Evolutionary conservation across 2,888 invertebrate species (phyloP), one percentile per base, ranked within the genome.

Genomic region (Lomographa bimaculata): DNA sequence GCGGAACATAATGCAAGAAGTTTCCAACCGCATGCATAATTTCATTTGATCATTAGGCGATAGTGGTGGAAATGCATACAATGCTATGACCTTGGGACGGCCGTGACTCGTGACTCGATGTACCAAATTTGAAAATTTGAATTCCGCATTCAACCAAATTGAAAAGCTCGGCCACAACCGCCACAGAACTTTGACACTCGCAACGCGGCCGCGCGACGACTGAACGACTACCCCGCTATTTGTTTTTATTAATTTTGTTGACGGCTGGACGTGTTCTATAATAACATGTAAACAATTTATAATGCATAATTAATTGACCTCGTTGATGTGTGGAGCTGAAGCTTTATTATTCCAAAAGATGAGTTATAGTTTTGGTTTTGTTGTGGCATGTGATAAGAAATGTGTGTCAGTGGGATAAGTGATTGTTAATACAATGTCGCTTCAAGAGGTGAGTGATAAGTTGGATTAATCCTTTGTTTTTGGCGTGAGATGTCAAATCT

Each of bases 391-490:
- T 72, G 81, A 79, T 80, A 79, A 73, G 46, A 29, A 64, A 76
- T 69, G 69, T 77, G 79, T 79, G 78, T 76, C 71, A 70, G 51
- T 54, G 60, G 61, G 65, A 53, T 53, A 50, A 49, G 70, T 75
- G 67, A 79, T 71, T 68, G 46, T 60, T 19, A 40, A 24, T 42
- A 69, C 64, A 38, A 85, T 87, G 87, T 87, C 87, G 59, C 72
- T 87, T 43, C 77, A 79, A 58, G 84, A 87, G 87, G 87, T 87
- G 55, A 82, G 84, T 35, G 41, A 43, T 55, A 37, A 39, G 14
- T 11, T 25, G 40, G 42, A 56, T 45, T 51, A 41, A 54, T 57
- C 20, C 34, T 20, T 33, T 27, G 25, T 33, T 34, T 40, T 26
- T 8, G 38, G 10, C 48, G 44, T 38, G 39, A 45, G 33, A 28